Evolutionary conservation across 1,140 invertebrate genomes (phyloP), one percentile per base, ranked within the genome.

Genomic region (Drosophila baimaii): DNA sequence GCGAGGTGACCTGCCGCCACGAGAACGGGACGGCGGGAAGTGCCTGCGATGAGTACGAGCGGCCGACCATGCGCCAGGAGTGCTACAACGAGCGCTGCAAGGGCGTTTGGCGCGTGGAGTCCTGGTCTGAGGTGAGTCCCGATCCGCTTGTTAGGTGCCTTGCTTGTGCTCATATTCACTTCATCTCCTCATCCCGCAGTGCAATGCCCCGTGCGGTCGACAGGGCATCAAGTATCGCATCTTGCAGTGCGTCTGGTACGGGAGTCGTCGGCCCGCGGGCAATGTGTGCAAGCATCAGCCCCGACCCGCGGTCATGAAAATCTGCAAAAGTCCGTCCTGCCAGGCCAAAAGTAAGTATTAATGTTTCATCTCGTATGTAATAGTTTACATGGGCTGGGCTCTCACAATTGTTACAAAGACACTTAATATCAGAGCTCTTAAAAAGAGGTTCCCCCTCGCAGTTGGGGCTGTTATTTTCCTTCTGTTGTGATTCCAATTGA

Each of bases 161-260:
- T 49, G 64, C 41, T 63, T 49, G 64, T 41, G 35, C 19, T 7
- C 9, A 47, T 58, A 75, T 55, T 75, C 43, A 49, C 59, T 37
- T 54, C 15, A 46, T 25, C 46, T 41, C 19, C 19, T 10, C 37
- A 5, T 35, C 12, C 17, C 44, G 21, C 79, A 98, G 97, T 98
- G 97, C 91, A 94, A 95, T 74, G 96, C 96, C 46, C 92, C 94
- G 5, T 98, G 97, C 90, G 94, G 94, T 23, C 79, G 86, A 1
- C 92, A 94, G 35, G 97, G 97, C 2, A 94, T 96, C 46, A 96
- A 97, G 92, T 97, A 97, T 83, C 94, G 97, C 77, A 95, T 96
- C 77, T 92, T 98, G 37, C 95, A 97, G 81, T 98, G 97, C 92
- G 96, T 97, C 52, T 98, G 97, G 97, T 95, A 94, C 79, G 95